A percentile compares a stretch with the other conserved stretches of the same genome.
Evolutionary conservation across 2,113 vertebrate genomes (phyloP).

Genomic region (Engystomops pustulosus): DNA sequence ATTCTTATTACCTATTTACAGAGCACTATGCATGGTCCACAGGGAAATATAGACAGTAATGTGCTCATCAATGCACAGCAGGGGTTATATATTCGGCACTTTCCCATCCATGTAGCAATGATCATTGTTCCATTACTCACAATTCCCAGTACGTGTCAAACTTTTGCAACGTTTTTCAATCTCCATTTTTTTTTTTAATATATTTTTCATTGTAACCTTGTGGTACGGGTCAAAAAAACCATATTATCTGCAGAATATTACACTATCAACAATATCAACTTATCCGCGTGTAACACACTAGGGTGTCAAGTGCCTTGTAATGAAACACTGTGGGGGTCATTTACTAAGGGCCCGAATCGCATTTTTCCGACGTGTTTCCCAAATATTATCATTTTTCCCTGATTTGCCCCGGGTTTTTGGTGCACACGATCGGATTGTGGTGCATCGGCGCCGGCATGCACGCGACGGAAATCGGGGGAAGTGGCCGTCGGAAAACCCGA

Average conservation of each 20-base stretch:
- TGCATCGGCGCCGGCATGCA: too few species aligned
- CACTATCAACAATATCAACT: neutral
- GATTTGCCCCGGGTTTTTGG: too few species aligned
- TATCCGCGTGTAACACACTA: neutral
- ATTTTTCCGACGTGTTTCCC: too few species aligned
- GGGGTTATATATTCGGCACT: conserved; percentile 17
- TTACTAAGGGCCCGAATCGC: too few species aligned
- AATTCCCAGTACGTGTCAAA: conserved; percentile 35
- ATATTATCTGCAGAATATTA: conserved; percentile 12
- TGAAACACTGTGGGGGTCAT: too few species aligned
- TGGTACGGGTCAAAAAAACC: neutral
- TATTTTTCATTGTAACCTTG: neutral
- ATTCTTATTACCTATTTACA: conserved; percentile 44
- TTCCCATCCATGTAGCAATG: neutral
- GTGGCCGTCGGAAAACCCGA: too few species aligned
- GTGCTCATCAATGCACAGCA: conserved; percentile 25
- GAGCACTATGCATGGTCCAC: conserved; percentile 14
- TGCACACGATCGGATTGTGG: too few species aligned
- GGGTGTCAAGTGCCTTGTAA: neutral
- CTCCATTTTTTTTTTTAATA: neutral
- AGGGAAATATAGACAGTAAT: conserved; percentile 10
- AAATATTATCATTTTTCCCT: too few species aligned
- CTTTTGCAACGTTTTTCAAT: neutral
- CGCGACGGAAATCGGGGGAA: too few species aligned
- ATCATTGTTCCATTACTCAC: conserved; percentile 19